These are phyloP conservation scores for Hippopotamyrus pictus DNA, from an alignment of 2,797 vertebrate genomes.

Conservation along the genomic window DNA sequence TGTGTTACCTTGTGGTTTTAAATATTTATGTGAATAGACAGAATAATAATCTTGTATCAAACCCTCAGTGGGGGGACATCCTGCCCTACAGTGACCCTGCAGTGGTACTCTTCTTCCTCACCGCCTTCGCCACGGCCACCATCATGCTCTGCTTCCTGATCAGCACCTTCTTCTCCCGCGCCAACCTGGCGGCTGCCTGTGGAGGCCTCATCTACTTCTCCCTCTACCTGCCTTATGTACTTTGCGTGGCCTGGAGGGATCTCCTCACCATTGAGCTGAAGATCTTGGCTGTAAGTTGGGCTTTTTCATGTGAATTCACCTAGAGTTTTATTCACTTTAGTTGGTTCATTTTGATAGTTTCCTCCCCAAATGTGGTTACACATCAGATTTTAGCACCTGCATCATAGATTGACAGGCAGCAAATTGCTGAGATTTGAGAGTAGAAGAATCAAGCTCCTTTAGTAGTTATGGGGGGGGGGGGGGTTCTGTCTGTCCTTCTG, in stretches of 20 bases:
- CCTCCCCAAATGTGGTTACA: background rate
- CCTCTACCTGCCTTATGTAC: constrained; percentile 79
- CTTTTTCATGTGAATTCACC: background rate
- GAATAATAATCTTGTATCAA: background rate
- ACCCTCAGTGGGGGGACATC: constrained; percentile 71
- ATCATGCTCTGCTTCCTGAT: constrained; percentile 87
- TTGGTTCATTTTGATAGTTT: background rate
- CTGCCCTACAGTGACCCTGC: constrained; percentile 76
- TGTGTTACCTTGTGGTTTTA: background rate
- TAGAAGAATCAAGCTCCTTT: background rate
- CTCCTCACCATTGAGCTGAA: constrained; percentile 58
- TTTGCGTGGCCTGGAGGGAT: constrained; percentile 81
- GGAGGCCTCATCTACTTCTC: constrained; percentile 80
- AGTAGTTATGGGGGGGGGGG: background rate
- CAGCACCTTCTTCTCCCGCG: constrained; percentile 77
- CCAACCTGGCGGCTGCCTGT: constrained; percentile 81
- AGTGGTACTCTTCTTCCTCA: constrained; percentile 77
- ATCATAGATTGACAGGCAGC: background rate
- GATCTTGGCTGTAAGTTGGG: constrained; percentile 64
- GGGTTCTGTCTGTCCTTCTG: background rate
- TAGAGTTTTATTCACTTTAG: background rate
- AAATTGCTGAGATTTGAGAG: background rate
- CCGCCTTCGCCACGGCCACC: constrained; percentile 77
- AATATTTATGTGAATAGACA: background rate
- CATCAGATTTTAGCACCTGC: background rate